Conservation (phyloP, 2,113 vertebrate species). For the Paramormyrops kingsleyae region DNA sequence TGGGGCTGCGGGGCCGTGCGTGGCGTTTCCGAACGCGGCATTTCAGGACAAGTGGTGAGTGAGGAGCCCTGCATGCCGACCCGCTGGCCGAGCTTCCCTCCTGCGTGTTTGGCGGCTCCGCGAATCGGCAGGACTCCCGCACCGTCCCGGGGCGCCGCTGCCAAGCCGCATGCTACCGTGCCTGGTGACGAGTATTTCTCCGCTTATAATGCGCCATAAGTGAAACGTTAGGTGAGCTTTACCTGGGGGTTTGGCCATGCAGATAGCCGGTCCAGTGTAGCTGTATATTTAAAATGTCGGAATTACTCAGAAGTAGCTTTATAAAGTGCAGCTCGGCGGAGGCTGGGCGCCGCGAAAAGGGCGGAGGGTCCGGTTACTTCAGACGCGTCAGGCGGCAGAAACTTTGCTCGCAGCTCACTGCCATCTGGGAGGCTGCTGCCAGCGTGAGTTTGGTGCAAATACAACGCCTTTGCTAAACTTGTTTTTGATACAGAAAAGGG, state of each 20-base stretch:
- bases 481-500: background rate
- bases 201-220: background rate
- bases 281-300: background rate
- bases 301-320: background rate
- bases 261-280: background rate
- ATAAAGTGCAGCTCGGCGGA: background rate
- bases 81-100: background rate
- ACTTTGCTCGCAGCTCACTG: no score
- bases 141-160: no score
- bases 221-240: background rate
- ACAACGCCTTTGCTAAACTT: background rate
- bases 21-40: no score
- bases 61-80: background rate
- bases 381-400: no score
- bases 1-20: no score
- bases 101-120: background rate
- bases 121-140: no score
- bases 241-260: background rate
- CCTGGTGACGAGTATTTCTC: background rate
- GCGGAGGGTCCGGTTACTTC: no score
- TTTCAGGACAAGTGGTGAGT: background rate
- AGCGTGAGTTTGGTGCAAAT: background rate
- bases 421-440: no score
- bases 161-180: background rate
- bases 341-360: no score